Conservation (phyloP, 2,888 invertebrate species). For the Ganaspis brasiliensis region DNA sequence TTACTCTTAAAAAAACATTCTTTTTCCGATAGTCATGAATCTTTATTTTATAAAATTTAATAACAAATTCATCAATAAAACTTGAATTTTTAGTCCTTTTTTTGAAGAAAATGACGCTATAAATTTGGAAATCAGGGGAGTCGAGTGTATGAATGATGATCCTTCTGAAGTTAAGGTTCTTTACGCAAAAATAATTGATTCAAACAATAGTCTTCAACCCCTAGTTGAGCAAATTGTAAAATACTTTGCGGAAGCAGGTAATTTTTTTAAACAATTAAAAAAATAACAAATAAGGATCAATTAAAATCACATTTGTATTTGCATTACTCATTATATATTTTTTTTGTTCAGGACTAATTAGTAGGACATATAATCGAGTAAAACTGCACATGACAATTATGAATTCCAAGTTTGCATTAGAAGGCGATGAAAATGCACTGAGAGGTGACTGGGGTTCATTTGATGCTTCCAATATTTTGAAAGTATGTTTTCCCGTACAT, state of each 20-base stretch:
- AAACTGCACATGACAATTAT: constrained; percentile 95
- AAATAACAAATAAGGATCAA: background rate
- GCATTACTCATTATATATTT: constrained; percentile 33
- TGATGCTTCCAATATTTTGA: constrained; percentile 86
- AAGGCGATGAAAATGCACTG: constrained; percentile 66
- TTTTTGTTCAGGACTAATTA: constrained; percentile 81
- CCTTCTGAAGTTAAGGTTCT: constrained; percentile 90
- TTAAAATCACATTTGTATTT: background rate
- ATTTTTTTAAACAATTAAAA: constrained; percentile 41
- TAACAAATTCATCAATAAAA: constrained; percentile 32
- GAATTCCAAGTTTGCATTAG: constrained; percentile 84
- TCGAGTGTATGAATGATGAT: constrained; percentile 91
- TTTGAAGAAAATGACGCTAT: constrained; percentile 81
- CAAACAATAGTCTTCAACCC: constrained; percentile 83
- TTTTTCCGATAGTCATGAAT: too few species aligned
- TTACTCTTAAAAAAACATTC: too few species aligned
- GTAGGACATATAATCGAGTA: constrained; percentile 83
- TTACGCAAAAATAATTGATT: constrained; percentile 86
- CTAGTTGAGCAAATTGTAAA: constrained; percentile 84
- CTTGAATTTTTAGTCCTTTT: constrained; percentile 76
- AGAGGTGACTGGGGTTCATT: constrained; percentile 81
- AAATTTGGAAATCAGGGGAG: constrained; percentile 85
- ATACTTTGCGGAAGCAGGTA: constrained; percentile 85
- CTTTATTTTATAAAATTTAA: constrained; percentile 7
- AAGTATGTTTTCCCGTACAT: constrained; percentile 81